Conservation (phyloP, 1,140 invertebrate genomes). For the Bacillus rossius region DNA sequence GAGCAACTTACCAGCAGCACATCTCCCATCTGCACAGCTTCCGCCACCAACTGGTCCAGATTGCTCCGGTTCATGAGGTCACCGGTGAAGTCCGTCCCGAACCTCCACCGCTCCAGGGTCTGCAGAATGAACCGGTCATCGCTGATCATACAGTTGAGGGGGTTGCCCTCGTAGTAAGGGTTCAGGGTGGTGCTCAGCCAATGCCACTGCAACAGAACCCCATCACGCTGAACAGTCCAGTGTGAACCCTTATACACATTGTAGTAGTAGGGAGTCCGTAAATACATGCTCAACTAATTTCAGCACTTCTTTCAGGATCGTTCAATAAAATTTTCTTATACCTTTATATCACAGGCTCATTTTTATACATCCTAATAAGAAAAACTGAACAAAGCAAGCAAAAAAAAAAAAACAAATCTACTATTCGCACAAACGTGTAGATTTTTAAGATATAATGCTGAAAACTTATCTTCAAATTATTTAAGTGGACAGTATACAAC, state of each 20-base stretch:
- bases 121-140: slow-evolving; percentile 82
- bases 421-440: too few relatives aligned
- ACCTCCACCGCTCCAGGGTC: slow-evolving; percentile 76
- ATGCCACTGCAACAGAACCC: slow-evolving; percentile 52
- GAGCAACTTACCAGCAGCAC: slow-evolving; percentile 32
- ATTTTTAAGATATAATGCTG: too few relatives aligned
- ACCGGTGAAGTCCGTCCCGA: slow-evolving; percentile 79
- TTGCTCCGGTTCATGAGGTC: slow-evolving; percentile 67
- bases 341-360: too few relatives aligned
- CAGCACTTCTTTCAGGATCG: too few relatives aligned
- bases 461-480: too few relatives aligned
- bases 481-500: too few relatives aligned
- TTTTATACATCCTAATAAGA: too few relatives aligned
- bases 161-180: slow-evolving; percentile 88
- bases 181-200: slow-evolving; percentile 87
- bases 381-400: too few relatives aligned
- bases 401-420: too few relatives aligned
- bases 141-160: slow-evolving; percentile 61
- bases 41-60: slow-evolving; percentile 51
- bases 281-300: too few relatives aligned
- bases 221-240: not conserved
- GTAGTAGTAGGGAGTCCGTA: not conserved
- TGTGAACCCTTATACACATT: not conserved
- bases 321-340: too few relatives aligned
- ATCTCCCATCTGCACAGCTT: slow-evolving; percentile 31